Conservation (phyloP, 2,113 vertebrate species). For the Halichoeres trimaculatus region DNA sequence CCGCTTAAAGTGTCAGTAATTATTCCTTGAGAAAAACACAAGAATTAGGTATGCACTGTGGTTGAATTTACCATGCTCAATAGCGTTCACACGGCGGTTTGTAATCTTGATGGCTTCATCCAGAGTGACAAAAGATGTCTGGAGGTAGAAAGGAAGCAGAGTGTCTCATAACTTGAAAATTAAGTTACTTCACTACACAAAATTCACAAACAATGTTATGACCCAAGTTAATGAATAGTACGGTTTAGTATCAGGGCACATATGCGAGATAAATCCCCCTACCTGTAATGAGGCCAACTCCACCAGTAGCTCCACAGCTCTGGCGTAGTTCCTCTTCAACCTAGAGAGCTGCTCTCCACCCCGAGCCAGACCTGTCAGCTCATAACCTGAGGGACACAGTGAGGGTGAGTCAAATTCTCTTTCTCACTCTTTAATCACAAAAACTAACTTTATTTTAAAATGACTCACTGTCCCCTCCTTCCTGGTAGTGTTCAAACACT, state of each 20-base stretch:
- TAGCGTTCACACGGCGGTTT: conserved; percentile 97
- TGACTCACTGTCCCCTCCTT: conserved; percentile 97
- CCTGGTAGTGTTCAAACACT: conserved; percentile 98
- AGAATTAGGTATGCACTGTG: background rate
- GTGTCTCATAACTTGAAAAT: no score
- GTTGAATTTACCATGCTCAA: conserved; percentile 91
- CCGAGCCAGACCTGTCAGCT: conserved; percentile 95
- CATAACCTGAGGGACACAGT: conserved; percentile 87
- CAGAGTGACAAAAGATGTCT: conserved; percentile 98
- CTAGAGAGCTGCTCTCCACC: conserved; percentile 97
- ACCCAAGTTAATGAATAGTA: no score
- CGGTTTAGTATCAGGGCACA: no score
- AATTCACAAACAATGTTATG: background rate
- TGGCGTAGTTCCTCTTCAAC: conserved; percentile 98
- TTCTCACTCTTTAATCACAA: background rate
- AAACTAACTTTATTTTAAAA: background rate
- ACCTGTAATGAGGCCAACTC: conserved; percentile 98
- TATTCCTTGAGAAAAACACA: background rate
- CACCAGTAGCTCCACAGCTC: conserved; percentile 97
- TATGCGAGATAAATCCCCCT: conserved; percentile 45
- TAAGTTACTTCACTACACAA: background rate
- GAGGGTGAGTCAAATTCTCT: background rate
- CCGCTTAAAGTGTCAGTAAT: background rate
- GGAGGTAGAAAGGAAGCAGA: conserved; percentile 20
- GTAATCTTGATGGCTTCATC: conserved; percentile 99